Evolutionary conservation across 1,140 invertebrate genomes (phyloP).

Genomic region (Pygmarrhopalites habei): DNA sequence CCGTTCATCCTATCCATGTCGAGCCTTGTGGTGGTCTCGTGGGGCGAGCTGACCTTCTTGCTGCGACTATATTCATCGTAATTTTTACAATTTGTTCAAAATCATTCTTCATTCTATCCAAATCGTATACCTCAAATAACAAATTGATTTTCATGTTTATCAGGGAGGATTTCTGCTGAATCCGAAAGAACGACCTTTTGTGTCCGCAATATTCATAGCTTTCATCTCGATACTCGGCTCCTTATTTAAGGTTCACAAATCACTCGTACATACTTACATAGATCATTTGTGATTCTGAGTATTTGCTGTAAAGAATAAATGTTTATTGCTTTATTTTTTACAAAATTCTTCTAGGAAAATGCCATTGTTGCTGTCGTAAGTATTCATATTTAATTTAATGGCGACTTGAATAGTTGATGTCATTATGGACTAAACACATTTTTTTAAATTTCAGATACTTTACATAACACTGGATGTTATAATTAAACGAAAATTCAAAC

Average conservation of each 20-base stretch:
- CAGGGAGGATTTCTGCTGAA: constrained; percentile 54
- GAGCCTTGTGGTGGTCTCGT: constrained; percentile 61
- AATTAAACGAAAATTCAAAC: constrained; percentile 8
- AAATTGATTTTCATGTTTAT: too few relatives aligned
- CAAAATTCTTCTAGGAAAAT: constrained; percentile 29
- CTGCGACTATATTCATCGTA: constrained; percentile 71
- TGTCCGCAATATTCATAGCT: constrained; percentile 5
- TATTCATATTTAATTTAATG: too few relatives aligned
- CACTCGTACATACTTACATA: too few relatives aligned
- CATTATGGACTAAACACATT: too few relatives aligned
- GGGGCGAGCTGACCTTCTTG: constrained; percentile 69
- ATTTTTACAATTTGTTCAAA: too few relatives aligned
- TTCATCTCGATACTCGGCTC: constrained; percentile 24
- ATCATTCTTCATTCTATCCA: too few relatives aligned
- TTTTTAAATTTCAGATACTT: too few relatives aligned
- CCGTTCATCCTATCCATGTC: constrained; percentile 68
- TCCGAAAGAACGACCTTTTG: constrained; percentile 3
- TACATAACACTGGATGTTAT: constrained; percentile 16
- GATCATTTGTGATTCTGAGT: too few relatives aligned
- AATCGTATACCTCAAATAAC: too few relatives aligned
- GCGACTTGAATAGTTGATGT: too few relatives aligned
- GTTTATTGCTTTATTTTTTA: too few relatives aligned
- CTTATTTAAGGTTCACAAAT: constrained; percentile 33
- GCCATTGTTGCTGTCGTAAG: constrained; percentile 28
- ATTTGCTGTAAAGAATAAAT: too few relatives aligned